Evolutionary conservation across 1,140 invertebrate species (phyloP), one percentile per base, ranked within the genome.

Genomic region (Subanguina moxae): DNA sequence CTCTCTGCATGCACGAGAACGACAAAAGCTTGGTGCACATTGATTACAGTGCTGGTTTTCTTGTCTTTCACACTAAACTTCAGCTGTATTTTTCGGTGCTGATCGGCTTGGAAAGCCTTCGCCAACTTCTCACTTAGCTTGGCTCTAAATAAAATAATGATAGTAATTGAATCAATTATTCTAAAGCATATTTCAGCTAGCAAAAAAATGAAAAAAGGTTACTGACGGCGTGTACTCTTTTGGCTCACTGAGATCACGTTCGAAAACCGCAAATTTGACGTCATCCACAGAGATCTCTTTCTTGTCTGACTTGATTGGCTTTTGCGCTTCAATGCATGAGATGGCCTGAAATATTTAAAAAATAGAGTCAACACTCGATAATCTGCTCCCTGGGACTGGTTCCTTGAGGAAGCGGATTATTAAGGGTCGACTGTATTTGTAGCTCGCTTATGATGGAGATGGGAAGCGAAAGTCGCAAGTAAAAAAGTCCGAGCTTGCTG

Each of bases 11-110:
- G 84, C 1, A 84, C 85, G 23, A 97, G 86, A 23, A 90, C 87
- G 3, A 97, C 88, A 84, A 97, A 97, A 0, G 91, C 90, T 85
- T 76, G 72, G 83, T 97, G 94, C 32, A 92, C 90, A 43, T 87
- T 84, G 69, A 93, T 87, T 0, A 88, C 71, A 78, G 89, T 88
- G 57, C 86, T 87, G 62, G 78, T 87, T n/a, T 84, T 83, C 73
- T 88, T 88, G 83, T 94, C 91, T 65, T 88, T 88, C 0, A 96
- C 83, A 0, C 86, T 83, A 83, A 94, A 92, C 80, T 90, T 90
- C 65, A 95, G 85, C 1, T 90, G 85, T 42, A 97, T 83, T 83
- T 92, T 93, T 83, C 96, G 92, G 72, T 92, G 89, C 65, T 88
- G 88, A 84, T 97, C 93, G 21, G 90, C 90, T 79, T 91, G 89